These are phyloP conservation scores for Micromesistius poutassou DNA, from an alignment of 2,797 vertebrate species.

Conservation along the genomic window DNA sequence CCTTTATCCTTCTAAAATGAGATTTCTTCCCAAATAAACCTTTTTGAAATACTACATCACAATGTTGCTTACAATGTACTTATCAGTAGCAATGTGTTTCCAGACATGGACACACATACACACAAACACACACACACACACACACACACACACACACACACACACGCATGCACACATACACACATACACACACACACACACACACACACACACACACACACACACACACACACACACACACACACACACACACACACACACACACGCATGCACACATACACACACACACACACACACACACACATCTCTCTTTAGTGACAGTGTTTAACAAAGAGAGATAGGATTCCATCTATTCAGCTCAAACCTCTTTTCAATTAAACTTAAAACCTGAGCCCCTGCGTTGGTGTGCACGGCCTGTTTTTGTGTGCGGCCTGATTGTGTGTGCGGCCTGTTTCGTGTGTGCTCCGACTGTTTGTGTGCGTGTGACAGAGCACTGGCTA, in stretches of 20 bases:
- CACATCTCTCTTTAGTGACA: constrained; percentile 29
- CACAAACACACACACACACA: not conserved
- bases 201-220: not conserved
- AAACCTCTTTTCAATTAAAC: not conserved
- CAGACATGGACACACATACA: not conserved
- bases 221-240: not conserved
- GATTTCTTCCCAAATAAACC: not conserved
- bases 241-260: not conserved
- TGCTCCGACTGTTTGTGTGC: constrained; percentile 19
- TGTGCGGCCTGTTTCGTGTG: constrained; percentile 10
- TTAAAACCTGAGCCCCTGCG: not conserved
- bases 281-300: not conserved
- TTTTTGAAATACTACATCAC: not conserved
- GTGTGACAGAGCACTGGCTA: constrained; percentile 12
- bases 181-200: too few relatives aligned
- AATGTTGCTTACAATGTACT: not conserved
- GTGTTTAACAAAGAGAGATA: constrained; percentile 35
- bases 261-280: not conserved
- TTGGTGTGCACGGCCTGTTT: not conserved
- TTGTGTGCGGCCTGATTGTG: constrained; percentile 8
- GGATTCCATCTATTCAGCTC: constrained; percentile 46
- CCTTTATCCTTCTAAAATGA: not conserved
- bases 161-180: too few relatives aligned
- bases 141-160: not conserved
- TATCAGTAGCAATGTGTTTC: not conserved